These are phyloP conservation scores for Lateolabrax maculatus DNA, from an alignment of 2,797 vertebrate genomes.

Conservation along the genomic window DNA sequence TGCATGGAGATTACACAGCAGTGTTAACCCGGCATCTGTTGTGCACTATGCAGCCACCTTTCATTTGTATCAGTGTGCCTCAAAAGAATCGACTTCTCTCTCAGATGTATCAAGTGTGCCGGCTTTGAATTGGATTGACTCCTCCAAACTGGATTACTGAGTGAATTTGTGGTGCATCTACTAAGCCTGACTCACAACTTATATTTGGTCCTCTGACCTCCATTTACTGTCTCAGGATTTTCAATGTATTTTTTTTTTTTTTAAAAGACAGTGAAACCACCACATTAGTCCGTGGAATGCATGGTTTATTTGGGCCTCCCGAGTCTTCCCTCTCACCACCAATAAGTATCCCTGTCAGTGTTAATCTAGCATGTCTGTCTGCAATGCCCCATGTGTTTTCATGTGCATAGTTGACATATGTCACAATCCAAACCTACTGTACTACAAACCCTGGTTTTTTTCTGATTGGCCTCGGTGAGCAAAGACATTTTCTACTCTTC, in stretches of 20 bases:
- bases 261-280: conserved; percentile 44
- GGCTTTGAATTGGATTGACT: conserved; percentile 30
- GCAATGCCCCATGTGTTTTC: conserved; percentile 47
- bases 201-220: conserved; percentile 5
- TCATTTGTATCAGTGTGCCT: conserved; percentile 29
- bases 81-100: conserved; percentile 37
- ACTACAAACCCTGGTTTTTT: conserved; percentile 18
- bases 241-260: neutral
- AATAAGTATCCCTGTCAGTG: conserved; percentile 65
- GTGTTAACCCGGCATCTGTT: conserved; percentile 70
- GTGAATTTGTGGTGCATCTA: conserved; percentile 16
- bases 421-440: conserved; percentile 40
- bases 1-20: conserved; percentile 59
- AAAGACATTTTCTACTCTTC: conserved; percentile 2
- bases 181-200: conserved; percentile 20
- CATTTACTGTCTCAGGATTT: conserved; percentile 15
- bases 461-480: conserved; percentile 6
- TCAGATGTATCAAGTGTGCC: conserved; percentile 21
- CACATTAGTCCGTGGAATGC: conserved; percentile 53
- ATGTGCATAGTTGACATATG: conserved; percentile 35
- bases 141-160: conserved; percentile 23
- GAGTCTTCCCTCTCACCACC: conserved; percentile 61
- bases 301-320: conserved; percentile 60
- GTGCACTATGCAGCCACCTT: conserved; percentile 41
- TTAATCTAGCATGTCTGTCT: conserved; percentile 59